These are phyloP conservation scores for Ailuropoda melanoleuca DNA, from an alignment of 2,113 vertebrate species.

Conservation along the genomic window DNA sequence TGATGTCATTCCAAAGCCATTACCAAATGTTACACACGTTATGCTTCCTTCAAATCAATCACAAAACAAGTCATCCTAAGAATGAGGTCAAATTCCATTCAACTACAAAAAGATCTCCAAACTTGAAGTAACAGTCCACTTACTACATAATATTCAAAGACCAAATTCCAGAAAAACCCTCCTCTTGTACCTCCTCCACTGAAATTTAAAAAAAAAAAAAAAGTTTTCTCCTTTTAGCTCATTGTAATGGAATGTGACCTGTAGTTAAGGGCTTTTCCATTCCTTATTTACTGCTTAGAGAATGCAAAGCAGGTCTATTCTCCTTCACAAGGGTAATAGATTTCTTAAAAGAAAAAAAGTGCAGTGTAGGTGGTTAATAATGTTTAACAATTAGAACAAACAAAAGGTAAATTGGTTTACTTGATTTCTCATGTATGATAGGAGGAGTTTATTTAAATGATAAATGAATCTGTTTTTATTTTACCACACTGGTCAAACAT, in stretches of 20 bases:
- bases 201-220: neutral
- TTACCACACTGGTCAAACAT: conserved; percentile 5
- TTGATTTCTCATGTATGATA: conserved; percentile 25
- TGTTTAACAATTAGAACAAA: neutral
- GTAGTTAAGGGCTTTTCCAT: conserved; percentile 52
- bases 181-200: neutral
- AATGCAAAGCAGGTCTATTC: conserved; percentile 34
- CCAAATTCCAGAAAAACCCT: conserved; percentile 67
- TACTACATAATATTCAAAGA: conserved; percentile 58
- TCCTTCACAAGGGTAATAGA: neutral
- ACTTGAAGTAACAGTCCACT: conserved; percentile 56
- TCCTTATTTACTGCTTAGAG: conserved; percentile 54
- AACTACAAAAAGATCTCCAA: conserved; percentile 46
- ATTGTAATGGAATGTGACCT: conserved; percentile 72
- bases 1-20: conserved; percentile 68
- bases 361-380: neutral
- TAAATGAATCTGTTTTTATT: conserved; percentile 38
- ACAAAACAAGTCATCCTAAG: conserved; percentile 65
- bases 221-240: conserved; percentile 57
- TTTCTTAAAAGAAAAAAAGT: conserved; percentile 31
- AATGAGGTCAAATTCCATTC: conserved; percentile 72
- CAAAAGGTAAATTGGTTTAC: conserved; percentile 31
- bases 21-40: conserved; percentile 62
- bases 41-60: conserved; percentile 68
- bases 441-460: conserved; percentile 8